Conservation (phyloP, 2,113 vertebrate genomes). For the Stigmatopora nigra region DNA sequence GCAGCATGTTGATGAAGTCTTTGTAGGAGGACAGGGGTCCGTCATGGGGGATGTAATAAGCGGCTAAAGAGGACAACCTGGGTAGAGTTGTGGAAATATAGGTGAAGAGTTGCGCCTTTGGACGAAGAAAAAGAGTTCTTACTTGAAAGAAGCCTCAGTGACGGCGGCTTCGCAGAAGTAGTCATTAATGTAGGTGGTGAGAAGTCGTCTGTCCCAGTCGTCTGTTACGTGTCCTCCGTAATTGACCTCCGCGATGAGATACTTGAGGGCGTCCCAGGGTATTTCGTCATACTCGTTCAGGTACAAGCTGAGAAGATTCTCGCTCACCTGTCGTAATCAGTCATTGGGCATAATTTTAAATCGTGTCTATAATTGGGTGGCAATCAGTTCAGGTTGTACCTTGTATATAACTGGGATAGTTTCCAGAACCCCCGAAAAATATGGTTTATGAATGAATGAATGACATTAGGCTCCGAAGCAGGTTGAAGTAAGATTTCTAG, state of each 20-base stretch:
- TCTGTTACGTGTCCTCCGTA: slow-evolving; percentile 86
- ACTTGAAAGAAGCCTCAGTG: slow-evolving; percentile 70
- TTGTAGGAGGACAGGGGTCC: slow-evolving; percentile 69
- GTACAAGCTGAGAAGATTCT: slow-evolving; percentile 79
- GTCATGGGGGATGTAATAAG: slow-evolving; percentile 77
- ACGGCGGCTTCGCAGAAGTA: slow-evolving; percentile 79
- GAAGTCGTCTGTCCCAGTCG: slow-evolving; percentile 82
- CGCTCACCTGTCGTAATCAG: slow-evolving; percentile 65
- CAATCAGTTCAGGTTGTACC: too few species aligned
- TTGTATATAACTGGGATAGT: too few species aligned
- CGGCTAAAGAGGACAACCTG: slow-evolving; percentile 73
- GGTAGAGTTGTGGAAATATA: slow-evolving; percentile 2
- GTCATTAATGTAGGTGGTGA: slow-evolving; percentile 82
- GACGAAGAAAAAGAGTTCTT: slow-evolving; percentile 17
- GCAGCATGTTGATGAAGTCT: slow-evolving; percentile 73
- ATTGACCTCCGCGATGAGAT: slow-evolving; percentile 79
- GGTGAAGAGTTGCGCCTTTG: neutral
- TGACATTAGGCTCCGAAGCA: too few species aligned
- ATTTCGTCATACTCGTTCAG: slow-evolving; percentile 81
- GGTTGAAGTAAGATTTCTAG: neutral
- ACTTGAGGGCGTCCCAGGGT: slow-evolving; percentile 84
- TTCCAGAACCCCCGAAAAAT: too few species aligned
- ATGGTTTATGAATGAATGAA: too few species aligned
- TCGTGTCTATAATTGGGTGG: neutral
- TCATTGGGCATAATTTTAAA: neutral